Conservation (phyloP, 92 coral and sea anemone genomes). For the Micromussa lordhowensis region DNA sequence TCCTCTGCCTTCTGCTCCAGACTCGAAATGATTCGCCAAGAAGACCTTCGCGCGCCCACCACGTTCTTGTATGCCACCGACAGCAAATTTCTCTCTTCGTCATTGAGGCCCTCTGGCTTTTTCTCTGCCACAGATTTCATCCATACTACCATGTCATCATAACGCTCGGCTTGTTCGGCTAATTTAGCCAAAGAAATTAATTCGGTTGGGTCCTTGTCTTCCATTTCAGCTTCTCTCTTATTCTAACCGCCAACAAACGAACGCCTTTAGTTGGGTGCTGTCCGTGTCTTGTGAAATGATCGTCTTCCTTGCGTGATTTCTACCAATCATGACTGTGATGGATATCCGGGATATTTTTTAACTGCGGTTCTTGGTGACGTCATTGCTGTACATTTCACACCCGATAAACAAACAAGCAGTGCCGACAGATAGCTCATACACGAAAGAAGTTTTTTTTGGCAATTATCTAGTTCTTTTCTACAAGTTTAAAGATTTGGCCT, state of each 20-base stretch:
- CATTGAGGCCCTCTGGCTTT: conserved; percentile 56
- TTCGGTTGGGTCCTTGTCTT: conserved; percentile 46
- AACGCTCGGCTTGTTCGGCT: conserved; percentile 97
- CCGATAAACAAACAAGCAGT: background rate
- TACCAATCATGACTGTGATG: conserved; percentile 8
- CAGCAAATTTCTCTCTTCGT: conserved; percentile 95
- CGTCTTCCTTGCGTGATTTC: background rate
- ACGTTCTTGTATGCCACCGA: conserved; percentile 99
- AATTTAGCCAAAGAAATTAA: conserved; percentile 76
- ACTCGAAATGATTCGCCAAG: conserved; percentile 90
- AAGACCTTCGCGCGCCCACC: conserved; percentile 97
- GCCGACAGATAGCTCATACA: no score
- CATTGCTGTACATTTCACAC: background rate
- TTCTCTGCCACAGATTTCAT: conserved; percentile 77
- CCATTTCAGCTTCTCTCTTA: conserved; percentile 18
- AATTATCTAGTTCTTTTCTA: no score
- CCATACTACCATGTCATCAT: conserved; percentile 91
- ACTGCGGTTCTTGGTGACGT: background rate
- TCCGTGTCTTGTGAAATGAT: background rate
- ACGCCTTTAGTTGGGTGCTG: conserved; percentile 46
- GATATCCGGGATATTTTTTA: conserved; percentile 48
- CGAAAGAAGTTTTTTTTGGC: no score
- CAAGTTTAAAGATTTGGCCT: no score
- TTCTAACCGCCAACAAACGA: background rate
- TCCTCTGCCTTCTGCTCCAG: conserved; percentile 63